A percentile compares a stretch with the other conserved stretches of the same genome.
Conservation (phyloP, 2,888 invertebrate genomes). For the Ypsolopha scabrella region DNA sequence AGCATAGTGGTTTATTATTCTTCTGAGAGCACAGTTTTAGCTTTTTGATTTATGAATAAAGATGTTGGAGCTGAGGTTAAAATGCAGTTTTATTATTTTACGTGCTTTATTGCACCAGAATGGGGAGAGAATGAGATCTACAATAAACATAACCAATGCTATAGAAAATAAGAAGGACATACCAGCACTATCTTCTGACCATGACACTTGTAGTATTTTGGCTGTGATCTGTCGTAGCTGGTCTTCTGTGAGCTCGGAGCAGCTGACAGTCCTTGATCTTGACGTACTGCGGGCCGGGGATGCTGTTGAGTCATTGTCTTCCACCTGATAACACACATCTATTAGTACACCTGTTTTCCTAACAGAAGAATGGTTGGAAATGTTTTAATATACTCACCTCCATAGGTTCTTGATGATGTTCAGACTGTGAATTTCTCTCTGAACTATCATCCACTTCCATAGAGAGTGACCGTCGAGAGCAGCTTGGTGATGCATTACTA, state of each 20-base stretch:
- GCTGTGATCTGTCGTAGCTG: conserved; percentile 75
- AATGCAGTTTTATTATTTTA: no score
- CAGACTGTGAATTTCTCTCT: conserved; percentile 55
- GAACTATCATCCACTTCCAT: conserved; percentile 64
- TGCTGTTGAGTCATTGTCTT: conserved; percentile 57
- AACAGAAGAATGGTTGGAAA: background rate
- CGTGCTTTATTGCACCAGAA: no score
- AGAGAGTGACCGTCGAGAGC: conserved; percentile 55
- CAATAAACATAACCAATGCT: no score
- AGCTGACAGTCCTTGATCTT: conserved; percentile 55
- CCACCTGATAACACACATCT: conserved; percentile 45
- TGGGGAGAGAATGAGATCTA: no score
- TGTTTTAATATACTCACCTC: conserved; percentile 32
- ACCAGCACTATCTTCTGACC: conserved; percentile 73
- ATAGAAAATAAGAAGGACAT: conserved; percentile 11
- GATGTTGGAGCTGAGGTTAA: no score
- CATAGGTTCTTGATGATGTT: conserved; percentile 55
- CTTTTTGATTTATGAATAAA: no score
- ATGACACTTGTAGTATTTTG: conserved; percentile 79
- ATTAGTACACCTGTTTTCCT: no score
- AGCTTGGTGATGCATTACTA: conserved; percentile 54
- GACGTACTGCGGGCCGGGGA: conserved; percentile 56
- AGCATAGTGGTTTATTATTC: no score
- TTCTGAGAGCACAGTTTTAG: no score
- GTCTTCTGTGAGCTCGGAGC: conserved; percentile 74